Evolutionary conservation across 1,140 invertebrate genomes (phyloP).

Genomic region (Halyomorpha halys): DNA sequence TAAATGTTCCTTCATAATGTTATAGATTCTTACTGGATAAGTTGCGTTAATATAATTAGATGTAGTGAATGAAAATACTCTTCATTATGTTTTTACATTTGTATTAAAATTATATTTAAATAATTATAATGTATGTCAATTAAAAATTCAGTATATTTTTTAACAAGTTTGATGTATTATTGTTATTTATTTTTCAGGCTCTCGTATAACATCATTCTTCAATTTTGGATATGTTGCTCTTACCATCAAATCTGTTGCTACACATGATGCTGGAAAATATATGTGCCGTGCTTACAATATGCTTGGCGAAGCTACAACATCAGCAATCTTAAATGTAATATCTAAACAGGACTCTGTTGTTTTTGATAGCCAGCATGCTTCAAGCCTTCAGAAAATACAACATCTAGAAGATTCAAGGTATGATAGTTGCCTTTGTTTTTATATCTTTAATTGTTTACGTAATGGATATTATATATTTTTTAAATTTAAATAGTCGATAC

Average conservation of each 20-base stretch:
- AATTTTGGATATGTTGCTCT: constrained; percentile 95
- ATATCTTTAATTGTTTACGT: background rate
- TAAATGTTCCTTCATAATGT: too few relatives aligned
- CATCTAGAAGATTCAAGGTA: constrained; percentile 69
- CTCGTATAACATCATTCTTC: constrained; percentile 86
- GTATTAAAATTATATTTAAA: background rate
- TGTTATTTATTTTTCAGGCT: constrained; percentile 41
- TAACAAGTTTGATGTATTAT: background rate
- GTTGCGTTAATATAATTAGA: too few relatives aligned
- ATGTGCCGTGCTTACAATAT: constrained; percentile 80
- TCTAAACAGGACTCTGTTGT: constrained; percentile 73
- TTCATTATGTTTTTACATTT: too few relatives aligned
- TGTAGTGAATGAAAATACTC: too few relatives aligned
- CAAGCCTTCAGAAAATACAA: constrained; percentile 79
- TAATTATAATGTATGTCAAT: background rate
- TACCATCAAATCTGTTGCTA: constrained; percentile 85
- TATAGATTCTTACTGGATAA: too few relatives aligned
- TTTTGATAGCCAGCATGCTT: constrained; percentile 75
- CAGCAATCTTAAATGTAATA: constrained; percentile 74
- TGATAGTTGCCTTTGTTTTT: background rate
- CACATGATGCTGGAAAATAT: constrained; percentile 84
- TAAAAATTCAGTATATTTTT: background rate
- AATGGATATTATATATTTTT: constrained; percentile 7
- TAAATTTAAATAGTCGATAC: constrained; percentile 34
- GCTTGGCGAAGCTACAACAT: constrained; percentile 78